Evolutionary conservation across 1,140 invertebrate genomes (phyloP).

Genomic region (Drosophila jambulina): DNA sequence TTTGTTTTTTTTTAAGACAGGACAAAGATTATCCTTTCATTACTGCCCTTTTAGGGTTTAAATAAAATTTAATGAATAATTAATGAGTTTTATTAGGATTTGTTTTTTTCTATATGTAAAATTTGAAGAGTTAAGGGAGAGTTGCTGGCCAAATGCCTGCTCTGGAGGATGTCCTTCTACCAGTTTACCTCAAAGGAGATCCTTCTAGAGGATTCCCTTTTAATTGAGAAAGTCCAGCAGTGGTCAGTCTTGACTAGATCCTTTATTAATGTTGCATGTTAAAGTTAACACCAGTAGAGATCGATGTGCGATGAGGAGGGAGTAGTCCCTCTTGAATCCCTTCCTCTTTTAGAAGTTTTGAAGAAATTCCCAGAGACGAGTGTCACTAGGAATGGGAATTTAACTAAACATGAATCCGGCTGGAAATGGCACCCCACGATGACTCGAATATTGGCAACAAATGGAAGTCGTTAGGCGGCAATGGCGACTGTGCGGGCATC

Average conservation of each 20-base stretch:
- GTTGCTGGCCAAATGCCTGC: no score
- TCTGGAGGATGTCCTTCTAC: no score
- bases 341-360: background rate
- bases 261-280: background rate
- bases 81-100: no score
- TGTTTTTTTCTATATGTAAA: no score
- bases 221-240: background rate
- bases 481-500: slow-evolving; percentile 6
- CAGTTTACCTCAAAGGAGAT: background rate
- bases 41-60: no score
- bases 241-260: background rate
- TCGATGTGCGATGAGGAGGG: no score
- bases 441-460: slow-evolving; percentile 46
- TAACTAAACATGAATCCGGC: background rate
- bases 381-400: background rate
- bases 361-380: background rate
- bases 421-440: slow-evolving; percentile 3
- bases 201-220: background rate
- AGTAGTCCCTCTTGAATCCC: background rate
- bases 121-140: no score
- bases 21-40: no score
- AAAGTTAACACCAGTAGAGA: no score
- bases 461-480: slow-evolving; percentile 42
- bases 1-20: no score
- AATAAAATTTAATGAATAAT: no score